phyloP scores from a whole-genome alignment of 2,888 invertebrate genomes.

The Clusia tigrina region DNA sequence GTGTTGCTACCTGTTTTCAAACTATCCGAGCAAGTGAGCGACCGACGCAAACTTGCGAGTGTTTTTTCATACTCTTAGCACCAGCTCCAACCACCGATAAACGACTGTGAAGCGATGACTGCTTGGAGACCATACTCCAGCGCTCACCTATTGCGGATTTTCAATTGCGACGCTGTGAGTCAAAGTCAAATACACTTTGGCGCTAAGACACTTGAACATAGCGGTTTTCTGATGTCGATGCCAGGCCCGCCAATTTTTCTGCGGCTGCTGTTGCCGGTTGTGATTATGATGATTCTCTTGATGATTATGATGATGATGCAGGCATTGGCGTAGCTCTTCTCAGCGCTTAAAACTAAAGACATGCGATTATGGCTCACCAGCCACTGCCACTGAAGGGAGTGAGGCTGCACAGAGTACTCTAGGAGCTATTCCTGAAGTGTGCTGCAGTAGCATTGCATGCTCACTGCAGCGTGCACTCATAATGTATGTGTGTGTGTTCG shows the following conservation, averaged over 20 bases:
- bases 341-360: slow-evolving; percentile 21
- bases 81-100: no score
- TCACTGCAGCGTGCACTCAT: slow-evolving; percentile 30
- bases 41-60: slow-evolving; percentile 35
- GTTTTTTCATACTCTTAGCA: slow-evolving; percentile 37
- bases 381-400: background rate
- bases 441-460: background rate
- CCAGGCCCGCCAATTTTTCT: background rate
- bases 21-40: background rate
- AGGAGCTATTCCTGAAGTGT: slow-evolving; percentile 15
- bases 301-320: slow-evolving; percentile 13
- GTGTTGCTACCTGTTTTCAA: slow-evolving; percentile 42
- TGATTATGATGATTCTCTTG: slow-evolving; percentile 12
- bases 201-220: slow-evolving; percentile 29
- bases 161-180: slow-evolving; percentile 13
- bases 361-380: slow-evolving; percentile 15
- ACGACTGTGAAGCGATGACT: slow-evolving; percentile 51
- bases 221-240: slow-evolving; percentile 9
- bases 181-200: slow-evolving; percentile 40
- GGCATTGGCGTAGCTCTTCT: slow-evolving; percentile 10
- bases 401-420: background rate
- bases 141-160: slow-evolving; percentile 15
- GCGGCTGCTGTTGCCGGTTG: slow-evolving; percentile 4
- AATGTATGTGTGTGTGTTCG: slow-evolving; percentile 14
- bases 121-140: background rate